Conservation (phyloP, 2,113 vertebrate species). For the Ptyas mucosa region DNA sequence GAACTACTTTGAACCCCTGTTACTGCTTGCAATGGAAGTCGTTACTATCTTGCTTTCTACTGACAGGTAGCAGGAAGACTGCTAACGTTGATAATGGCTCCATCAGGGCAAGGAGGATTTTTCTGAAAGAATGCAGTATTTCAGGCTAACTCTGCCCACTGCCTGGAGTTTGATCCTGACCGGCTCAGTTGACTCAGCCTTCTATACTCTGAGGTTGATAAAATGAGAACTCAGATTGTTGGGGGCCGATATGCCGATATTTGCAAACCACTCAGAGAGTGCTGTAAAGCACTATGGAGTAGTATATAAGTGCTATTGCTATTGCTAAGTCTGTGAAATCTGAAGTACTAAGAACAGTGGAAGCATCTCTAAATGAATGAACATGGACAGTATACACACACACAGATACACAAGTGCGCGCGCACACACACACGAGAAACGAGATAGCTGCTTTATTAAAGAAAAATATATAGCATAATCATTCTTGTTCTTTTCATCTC, state of each 20-base stretch:
- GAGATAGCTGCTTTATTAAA: not conserved
- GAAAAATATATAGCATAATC: conserved; percentile 36
- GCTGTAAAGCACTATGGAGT: not conserved
- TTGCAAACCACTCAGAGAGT: not conserved
- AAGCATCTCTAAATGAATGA: not conserved
- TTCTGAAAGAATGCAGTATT: not conserved
- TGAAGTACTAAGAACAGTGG: not conserved
- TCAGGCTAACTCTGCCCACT: not conserved
- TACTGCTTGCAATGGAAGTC: not conserved
- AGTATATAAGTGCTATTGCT: not conserved
- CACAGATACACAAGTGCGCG: too few species aligned
- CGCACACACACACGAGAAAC: not conserved
- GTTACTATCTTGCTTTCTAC: not conserved
- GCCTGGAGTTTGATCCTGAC: not conserved
- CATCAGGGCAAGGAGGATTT: not conserved
- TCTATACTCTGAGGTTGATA: not conserved
- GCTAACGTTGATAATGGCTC: not conserved
- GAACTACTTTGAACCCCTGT: not conserved
- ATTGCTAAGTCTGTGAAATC: not conserved
- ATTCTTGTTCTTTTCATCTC: conserved; percentile 40
- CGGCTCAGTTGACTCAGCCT: not conserved
- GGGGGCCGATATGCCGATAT: not conserved
- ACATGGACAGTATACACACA: not conserved
- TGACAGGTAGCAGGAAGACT: not conserved
- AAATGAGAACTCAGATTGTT: not conserved